Conservation (phyloP, 2,797 vertebrate species). For the Aythya fuligula region DNA sequence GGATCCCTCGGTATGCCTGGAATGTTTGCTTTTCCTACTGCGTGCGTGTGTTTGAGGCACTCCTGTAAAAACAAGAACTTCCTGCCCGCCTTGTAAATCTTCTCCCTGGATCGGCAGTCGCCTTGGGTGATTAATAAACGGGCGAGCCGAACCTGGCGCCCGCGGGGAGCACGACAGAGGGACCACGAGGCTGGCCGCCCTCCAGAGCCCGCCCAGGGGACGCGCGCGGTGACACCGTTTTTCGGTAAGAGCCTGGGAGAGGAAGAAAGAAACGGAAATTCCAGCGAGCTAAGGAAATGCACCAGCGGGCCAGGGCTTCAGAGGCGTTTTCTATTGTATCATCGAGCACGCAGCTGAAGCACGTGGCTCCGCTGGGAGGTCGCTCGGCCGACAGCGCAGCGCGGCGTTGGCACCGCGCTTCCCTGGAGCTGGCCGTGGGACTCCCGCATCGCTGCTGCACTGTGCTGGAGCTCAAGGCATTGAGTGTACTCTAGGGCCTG, state of each 20-base stretch:
- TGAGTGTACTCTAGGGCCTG: not conserved
- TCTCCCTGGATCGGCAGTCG: conserved; percentile 42
- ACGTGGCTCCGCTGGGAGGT: accelerated
- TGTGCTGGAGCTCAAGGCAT: not conserved
- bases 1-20: conserved; percentile 67
- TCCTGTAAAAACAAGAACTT: conserved; percentile 73
- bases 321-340: conserved; percentile 54
- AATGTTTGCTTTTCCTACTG: conserved; percentile 74
- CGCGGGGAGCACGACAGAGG: not conserved
- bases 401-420: not conserved
- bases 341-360: not conserved
- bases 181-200: not conserved
- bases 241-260: conserved; percentile 57
- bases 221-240: not conserved
- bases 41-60: conserved; percentile 59
- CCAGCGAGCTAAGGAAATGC: conserved; percentile 60
- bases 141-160: not conserved
- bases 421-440: not conserved
- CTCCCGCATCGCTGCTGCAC: not conserved
- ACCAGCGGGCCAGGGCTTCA: not conserved
- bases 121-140: conserved; percentile 48
- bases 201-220: not conserved
- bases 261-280: conserved; percentile 65
- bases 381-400: not conserved
- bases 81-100: conserved; percentile 66